Percentiles rank a stretch among this genome's conserved stretches.
Evolutionary conservation across 1,140 invertebrate species (phyloP).

Genomic region (Drosophila bipectinata): DNA sequence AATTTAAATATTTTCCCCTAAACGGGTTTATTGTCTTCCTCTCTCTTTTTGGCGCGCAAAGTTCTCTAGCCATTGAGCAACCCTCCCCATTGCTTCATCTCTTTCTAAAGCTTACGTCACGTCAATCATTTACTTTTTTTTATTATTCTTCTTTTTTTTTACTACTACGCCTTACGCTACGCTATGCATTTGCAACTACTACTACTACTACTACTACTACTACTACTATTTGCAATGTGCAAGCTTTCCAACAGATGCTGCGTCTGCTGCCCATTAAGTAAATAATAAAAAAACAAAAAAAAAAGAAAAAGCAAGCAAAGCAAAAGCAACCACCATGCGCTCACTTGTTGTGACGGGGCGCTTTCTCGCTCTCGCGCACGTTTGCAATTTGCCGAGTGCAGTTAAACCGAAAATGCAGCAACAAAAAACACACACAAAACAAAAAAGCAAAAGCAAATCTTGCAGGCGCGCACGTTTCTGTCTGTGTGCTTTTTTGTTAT

Average conservation of each 20-base stretch:
- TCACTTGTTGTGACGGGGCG: conserved; percentile 14
- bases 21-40: conserved; percentile 1
- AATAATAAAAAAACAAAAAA: conserved; percentile 5
- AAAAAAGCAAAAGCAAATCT: neutral
- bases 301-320: neutral
- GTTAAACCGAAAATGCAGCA: conserved; percentile 43
- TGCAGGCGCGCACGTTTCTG: conserved; percentile 12
- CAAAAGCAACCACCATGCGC: conserved; percentile 15
- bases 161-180: conserved; percentile 41
- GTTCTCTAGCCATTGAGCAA: conserved; percentile 41
- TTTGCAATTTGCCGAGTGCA: conserved; percentile 59
- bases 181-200: conserved; percentile 3
- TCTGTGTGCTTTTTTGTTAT: conserved; percentile 24
- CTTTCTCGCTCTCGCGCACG: conserved; percentile 6
- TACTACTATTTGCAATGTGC: conserved; percentile 10
- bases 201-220: conserved; percentile 15
- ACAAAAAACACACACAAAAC: conserved; percentile 4
- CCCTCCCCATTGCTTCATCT: conserved; percentile 20
- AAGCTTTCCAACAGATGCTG: conserved; percentile 17
- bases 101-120: conserved; percentile 26
- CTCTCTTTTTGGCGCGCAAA: conserved; percentile 51
- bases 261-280: neutral
- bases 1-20: neutral
- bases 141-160: neutral
- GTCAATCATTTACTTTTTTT: conserved; percentile 39